Evolutionary conservation across 2,113 vertebrate species (phyloP).

Genomic region (Gorilla gorilla): DNA sequence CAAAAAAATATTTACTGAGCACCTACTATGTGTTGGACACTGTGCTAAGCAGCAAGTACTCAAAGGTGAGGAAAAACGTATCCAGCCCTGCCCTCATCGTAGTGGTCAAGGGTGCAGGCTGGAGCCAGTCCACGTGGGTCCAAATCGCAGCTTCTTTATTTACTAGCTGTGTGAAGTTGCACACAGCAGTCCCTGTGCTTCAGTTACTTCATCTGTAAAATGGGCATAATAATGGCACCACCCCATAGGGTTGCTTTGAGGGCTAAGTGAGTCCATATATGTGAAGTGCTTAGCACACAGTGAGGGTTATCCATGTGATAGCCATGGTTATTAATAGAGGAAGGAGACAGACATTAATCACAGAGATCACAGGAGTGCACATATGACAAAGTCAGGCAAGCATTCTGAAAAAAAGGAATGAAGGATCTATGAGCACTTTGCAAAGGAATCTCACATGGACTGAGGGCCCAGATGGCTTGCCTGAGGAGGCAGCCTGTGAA

Average conservation of each 20-base stretch:
- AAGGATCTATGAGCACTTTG: not conserved
- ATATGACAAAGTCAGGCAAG: not conserved
- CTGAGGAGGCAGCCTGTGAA: not conserved
- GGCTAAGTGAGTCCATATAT: not conserved
- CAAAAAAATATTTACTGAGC: not conserved
- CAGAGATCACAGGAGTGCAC: not conserved
- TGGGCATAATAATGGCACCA: not conserved
- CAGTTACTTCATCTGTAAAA: not conserved
- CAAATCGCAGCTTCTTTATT: not conserved
- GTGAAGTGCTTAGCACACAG: not conserved
- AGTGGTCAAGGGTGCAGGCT: not conserved
- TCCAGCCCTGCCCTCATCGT: not conserved
- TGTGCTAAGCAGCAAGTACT: not conserved
- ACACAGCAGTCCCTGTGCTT: not conserved
- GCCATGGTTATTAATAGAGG: not conserved
- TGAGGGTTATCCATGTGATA: not conserved
- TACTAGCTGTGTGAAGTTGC: not conserved
- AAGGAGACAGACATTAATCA: not conserved
- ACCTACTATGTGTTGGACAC: not conserved
- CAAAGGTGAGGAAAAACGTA: not conserved
- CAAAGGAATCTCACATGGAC: not conserved
- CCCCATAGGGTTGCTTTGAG: not conserved
- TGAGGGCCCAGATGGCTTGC: accelerated
- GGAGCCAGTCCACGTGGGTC: no score
- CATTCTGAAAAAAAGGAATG: not conserved